Evolutionary conservation across 2,113 vertebrate genomes (phyloP).

Genomic region (Ctenodactylus gundi): DNA sequence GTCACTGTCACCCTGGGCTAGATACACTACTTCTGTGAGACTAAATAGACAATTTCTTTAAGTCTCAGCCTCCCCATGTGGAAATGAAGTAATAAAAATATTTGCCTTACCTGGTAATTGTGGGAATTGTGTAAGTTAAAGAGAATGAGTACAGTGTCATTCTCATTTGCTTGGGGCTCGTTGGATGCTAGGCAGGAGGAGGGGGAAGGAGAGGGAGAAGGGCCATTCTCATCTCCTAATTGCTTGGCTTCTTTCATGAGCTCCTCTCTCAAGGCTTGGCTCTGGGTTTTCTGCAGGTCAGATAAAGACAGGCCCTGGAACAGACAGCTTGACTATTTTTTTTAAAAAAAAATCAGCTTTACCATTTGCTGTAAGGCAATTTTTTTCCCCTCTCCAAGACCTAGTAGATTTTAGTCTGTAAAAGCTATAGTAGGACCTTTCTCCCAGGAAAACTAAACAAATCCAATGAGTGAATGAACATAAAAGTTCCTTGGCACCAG

Average conservation of each 20-base stretch:
- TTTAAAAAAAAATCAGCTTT: background rate
- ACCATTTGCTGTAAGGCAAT: background rate
- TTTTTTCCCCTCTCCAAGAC: background rate
- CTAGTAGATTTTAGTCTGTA: background rate
- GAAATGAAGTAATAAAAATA: background rate
- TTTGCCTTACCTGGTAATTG: background rate
- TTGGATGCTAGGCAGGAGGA: background rate
- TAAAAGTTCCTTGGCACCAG: background rate
- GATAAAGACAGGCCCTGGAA: background rate
- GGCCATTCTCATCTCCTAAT: background rate
- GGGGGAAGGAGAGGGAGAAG: background rate
- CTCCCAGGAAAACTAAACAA: background rate
- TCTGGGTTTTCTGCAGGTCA: background rate
- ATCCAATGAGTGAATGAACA: background rate
- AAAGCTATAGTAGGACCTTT: background rate
- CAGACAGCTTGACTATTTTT: background rate
- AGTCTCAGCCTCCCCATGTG: background rate
- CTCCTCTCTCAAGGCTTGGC: background rate
- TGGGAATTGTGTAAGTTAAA: background rate
- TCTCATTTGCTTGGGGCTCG: background rate
- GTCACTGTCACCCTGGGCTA: background rate
- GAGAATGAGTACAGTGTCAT: background rate
- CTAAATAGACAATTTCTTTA: background rate
- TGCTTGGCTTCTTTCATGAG: background rate
- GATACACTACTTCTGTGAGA: background rate